A percentile compares a stretch with the other conserved stretches of the same genome.
These are phyloP conservation scores for Dolomedes plantarius DNA, from an alignment of 2,888 invertebrate species.

Conservation along the genomic window DNA sequence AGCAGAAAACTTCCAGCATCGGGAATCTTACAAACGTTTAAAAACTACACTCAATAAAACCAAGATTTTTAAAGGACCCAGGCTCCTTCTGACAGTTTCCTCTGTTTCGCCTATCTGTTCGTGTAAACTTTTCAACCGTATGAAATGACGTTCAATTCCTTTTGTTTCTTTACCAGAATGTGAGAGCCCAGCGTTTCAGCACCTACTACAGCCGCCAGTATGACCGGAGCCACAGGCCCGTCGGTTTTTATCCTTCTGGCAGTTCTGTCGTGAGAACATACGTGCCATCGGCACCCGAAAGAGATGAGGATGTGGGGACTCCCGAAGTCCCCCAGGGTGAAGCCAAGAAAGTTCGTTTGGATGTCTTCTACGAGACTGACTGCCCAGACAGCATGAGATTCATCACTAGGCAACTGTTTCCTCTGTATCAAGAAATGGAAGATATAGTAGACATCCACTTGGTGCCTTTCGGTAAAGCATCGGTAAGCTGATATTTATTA, in stretches of 20 bases:
- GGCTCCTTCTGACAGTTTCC: too few species aligned
- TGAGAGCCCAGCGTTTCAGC: neutral
- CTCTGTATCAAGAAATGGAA: constrained; percentile 29
- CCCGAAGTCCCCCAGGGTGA: neutral
- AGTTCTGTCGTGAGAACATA: neutral
- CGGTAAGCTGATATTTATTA: constrained; percentile 38
- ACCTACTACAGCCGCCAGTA: neutral
- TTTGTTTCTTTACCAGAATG: neutral
- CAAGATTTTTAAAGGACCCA: too few species aligned
- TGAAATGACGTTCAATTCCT: too few species aligned
- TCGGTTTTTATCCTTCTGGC: neutral
- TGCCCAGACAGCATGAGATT: constrained; percentile 66
- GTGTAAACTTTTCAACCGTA: too few species aligned
- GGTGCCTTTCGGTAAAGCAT: constrained; percentile 64
- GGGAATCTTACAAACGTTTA: too few species aligned
- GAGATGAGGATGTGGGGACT: neutral
- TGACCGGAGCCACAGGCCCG: neutral
- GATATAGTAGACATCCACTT: constrained; percentile 37
- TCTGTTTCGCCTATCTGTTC: too few species aligned
- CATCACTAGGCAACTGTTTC: constrained; percentile 37
- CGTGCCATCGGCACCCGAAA: neutral
- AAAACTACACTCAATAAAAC: too few species aligned
- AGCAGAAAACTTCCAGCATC: too few species aligned
- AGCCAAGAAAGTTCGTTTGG: constrained; percentile 23
- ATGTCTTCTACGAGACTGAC: constrained; percentile 59